These are phyloP conservation scores for Catotricha subobsoleta DNA, from an alignment of 2,888 invertebrate genomes.

Conservation along the genomic window DNA sequence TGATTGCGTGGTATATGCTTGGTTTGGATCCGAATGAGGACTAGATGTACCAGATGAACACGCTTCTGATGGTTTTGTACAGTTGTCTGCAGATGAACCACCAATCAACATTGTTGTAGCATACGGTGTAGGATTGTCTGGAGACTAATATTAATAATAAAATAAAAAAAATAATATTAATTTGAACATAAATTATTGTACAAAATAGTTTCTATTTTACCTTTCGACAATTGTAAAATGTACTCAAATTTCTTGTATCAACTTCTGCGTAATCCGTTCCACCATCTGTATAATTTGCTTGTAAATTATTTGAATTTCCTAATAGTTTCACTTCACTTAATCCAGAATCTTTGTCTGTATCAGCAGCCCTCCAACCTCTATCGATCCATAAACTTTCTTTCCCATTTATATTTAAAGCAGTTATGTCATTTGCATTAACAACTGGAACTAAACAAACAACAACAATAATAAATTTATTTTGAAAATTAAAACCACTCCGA, in stretches of 20 bases:
- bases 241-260: conserved; percentile 44
- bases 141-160: conserved; percentile 32
- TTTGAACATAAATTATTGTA: too few relatives aligned
- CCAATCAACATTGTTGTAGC: conserved; percentile 48
- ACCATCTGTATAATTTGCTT: conserved; percentile 28
- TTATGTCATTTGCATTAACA: conserved; percentile 32
- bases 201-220: conserved; percentile 15
- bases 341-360: conserved; percentile 42
- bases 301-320: conserved; percentile 32
- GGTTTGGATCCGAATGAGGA: conserved; percentile 25
- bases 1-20: conserved; percentile 14
- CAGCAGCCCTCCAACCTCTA: conserved; percentile 45
- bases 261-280: conserved; percentile 52
- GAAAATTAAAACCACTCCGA: not conserved
- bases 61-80: conserved; percentile 24
- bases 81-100: conserved; percentile 27
- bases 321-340: conserved; percentile 38
- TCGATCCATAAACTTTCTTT: conserved; percentile 54
- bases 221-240: conserved; percentile 51
- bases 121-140: conserved; percentile 50
- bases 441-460: conserved; percentile 17
- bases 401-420: conserved; percentile 31
- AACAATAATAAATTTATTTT: not conserved
- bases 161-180: too few relatives aligned
- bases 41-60: conserved; percentile 29